phyloP scores from a whole-genome alignment of 2,113 vertebrate species.

The Archocentrus centrarchus region DNA sequence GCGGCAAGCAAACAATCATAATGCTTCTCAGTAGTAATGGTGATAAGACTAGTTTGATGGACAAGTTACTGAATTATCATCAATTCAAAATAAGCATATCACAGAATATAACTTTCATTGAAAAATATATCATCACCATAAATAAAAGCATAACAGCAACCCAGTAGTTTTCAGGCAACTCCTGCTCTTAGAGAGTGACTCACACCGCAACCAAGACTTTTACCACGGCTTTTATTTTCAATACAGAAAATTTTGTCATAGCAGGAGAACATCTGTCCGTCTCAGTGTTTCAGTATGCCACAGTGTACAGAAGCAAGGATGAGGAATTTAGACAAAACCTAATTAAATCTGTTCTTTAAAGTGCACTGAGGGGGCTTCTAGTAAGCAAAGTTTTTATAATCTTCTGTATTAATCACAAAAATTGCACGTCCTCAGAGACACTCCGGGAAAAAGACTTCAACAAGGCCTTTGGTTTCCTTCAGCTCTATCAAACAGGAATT shows the following conservation, averaged over 20 bases:
- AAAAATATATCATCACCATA: neutral
- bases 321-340: neutral
- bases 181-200: neutral
- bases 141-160: conserved; percentile 2
- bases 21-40: neutral
- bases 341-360: neutral
- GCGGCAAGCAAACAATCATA: conserved; percentile 3
- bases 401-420: neutral
- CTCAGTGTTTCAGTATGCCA: neutral
- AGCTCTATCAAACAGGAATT: neutral
- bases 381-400: neutral
- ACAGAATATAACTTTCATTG: neutral
- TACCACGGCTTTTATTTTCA: neutral
- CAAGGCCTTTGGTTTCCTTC: neutral
- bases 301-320: neutral
- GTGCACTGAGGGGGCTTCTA: neutral
- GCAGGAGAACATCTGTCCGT: neutral
- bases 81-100: neutral
- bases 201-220: neutral
- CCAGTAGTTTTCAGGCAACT: neutral
- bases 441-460: fast-evolving
- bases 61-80: neutral
- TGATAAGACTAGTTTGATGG: neutral
- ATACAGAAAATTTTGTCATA: neutral
- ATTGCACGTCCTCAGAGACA: neutral